These are phyloP conservation scores for Chionis minor DNA, from an alignment of 2,113 vertebrate genomes.

Conservation along the genomic window DNA sequence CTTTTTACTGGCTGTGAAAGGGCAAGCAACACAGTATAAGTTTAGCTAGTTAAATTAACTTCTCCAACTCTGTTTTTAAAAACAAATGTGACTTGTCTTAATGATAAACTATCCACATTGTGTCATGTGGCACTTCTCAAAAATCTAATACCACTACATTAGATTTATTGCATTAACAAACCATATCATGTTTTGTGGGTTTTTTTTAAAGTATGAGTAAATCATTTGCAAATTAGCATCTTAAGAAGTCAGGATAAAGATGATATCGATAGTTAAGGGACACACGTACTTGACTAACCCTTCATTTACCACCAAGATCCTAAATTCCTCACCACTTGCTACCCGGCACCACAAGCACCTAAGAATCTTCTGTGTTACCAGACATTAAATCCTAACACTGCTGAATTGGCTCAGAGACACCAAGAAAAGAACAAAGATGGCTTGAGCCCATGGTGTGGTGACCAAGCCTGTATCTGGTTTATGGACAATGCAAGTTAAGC, in stretches of 20 bases:
- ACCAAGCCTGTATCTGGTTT: neutral
- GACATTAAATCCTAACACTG: neutral
- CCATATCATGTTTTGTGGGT: too few relatives aligned
- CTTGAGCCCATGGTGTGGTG: neutral
- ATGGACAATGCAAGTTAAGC: neutral
- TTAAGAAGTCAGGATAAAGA: neutral
- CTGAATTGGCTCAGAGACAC: too few relatives aligned
- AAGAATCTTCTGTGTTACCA: neutral
- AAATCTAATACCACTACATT: neutral
- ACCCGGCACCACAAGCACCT: neutral
- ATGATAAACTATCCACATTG: neutral
- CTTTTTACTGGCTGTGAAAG: neutral
- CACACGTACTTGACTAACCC: neutral
- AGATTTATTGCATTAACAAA: neutral
- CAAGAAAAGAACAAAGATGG: neutral
- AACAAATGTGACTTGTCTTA: neutral
- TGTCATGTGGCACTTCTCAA: neutral
- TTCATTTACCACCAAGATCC: neutral
- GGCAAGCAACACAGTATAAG: neutral
- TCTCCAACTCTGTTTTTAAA: neutral
- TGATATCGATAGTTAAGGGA: neutral
- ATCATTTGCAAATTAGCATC: neutral
- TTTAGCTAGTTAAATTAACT: neutral
- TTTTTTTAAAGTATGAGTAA: neutral
- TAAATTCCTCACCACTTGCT: neutral